phyloP scores from a whole-genome alignment of 2,113 vertebrate species.

The Cololabis saira region DNA sequence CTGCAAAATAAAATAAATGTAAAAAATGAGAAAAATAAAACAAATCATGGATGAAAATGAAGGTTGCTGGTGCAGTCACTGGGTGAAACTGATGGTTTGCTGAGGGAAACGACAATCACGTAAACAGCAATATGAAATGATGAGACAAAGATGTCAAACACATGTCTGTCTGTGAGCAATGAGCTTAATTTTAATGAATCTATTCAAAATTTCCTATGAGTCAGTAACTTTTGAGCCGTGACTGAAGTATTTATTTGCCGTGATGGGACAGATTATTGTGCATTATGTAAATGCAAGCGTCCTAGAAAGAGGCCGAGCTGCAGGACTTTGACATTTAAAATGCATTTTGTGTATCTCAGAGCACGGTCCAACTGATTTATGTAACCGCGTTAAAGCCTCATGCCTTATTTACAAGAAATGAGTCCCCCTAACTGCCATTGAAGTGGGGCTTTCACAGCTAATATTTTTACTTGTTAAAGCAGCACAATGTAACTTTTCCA shows the following conservation, averaged over 20 bases:
- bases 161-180: too few relatives aligned
- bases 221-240: conserved; percentile 6
- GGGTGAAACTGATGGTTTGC: not conserved
- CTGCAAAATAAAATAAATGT: conserved; percentile 91
- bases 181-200: too few relatives aligned
- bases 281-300: not conserved
- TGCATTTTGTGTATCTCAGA: conserved; percentile 42
- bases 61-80: too few relatives aligned
- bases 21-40: conserved; percentile 34
- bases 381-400: conserved; percentile 56
- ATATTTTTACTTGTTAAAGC: conserved; percentile 24
- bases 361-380: conserved; percentile 45
- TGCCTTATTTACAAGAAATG: conserved; percentile 59
- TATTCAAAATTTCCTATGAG: conserved; percentile 6
- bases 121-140: not conserved
- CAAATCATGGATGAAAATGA: not conserved
- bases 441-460: not conserved
- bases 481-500: too few relatives aligned
- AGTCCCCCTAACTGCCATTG: conserved; percentile 25
- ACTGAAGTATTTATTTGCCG: conserved; percentile 13
- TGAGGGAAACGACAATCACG: too few relatives aligned
- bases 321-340: conserved; percentile 61
- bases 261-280: conserved; percentile 30
- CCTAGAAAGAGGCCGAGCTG: conserved; percentile 5
- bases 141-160: not conserved